Conservation (phyloP, 2,797 vertebrate species). For the Chloroceryle amazona region DNA sequence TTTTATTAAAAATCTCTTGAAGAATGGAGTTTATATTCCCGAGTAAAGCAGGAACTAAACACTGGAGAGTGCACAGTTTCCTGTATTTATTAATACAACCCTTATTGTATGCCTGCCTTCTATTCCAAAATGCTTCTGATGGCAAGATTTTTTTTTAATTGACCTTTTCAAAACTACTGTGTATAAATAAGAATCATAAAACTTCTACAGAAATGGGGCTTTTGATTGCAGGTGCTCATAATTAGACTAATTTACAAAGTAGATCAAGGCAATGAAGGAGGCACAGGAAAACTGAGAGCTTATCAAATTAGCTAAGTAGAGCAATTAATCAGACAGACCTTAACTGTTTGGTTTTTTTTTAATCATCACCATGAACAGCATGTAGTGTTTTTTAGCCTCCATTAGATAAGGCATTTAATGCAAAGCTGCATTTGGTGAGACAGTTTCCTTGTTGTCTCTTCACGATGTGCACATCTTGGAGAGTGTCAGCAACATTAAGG, state of each 20-base stretch:
- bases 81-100: not conserved
- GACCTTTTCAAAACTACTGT: not conserved
- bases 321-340: slow-evolving; percentile 45
- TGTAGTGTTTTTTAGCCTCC: not conserved
- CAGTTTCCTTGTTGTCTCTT: not conserved
- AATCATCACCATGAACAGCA: not conserved
- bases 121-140: not conserved
- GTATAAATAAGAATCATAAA: not conserved
- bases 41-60: not conserved
- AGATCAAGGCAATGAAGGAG: slow-evolving; percentile 12
- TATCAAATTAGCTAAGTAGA: slow-evolving; percentile 51
- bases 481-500: fast-evolving
- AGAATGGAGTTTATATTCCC: not conserved
- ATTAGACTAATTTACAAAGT: slow-evolving; percentile 28
- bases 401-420: not conserved
- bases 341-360: not conserved
- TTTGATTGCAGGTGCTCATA: slow-evolving; percentile 32
- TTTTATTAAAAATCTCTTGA: not conserved
- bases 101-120: not conserved
- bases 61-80: not conserved
- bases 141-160: not conserved
- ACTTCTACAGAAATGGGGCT: not conserved
- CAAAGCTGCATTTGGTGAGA: not conserved
- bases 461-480: fast-evolving
- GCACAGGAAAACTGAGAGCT: not conserved